Evolutionary conservation across 2,113 vertebrate species (phyloP), one percentile per base, ranked within the genome.

Genomic region (Barbus barbus): DNA sequence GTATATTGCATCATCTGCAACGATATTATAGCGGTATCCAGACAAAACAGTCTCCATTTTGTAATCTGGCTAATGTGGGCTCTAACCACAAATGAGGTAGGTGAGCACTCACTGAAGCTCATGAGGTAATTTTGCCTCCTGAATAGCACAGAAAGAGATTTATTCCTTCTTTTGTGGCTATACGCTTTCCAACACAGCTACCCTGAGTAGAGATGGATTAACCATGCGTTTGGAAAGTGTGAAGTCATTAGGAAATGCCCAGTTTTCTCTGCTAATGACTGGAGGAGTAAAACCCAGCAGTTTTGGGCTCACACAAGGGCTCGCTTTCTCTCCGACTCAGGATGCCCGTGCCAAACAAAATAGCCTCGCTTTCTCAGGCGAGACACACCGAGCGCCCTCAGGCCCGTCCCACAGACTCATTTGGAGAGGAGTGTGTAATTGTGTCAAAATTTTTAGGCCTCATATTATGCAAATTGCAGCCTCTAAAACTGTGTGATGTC

Each of bases 241-340:
- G 84, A 89, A 87, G 82, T 86, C 82, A 86, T 88, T 85, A 86
- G 65, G 58, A 88, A 88, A 88, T 41, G 88, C 72, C 56, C 65
- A 71, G 65, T 83, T 84, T 88, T 84, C 44, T 65, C 18, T 74
- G 53, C 65, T 89, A 79, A 89, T 81, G 78, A 78, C 69, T 56
- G 83, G 60, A 71, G 53, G 78, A 85, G 74, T 82, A 61, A 78
- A 82, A 56, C 33, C 69, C 60, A 65, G 82, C 12, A 75, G 83
- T 81, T 76, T 31, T 58, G 12, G 26, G 73, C 44, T 56, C 83
- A 41, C 86, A 84, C 84, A 85, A 78, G 65, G 77, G 38, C 79
- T 84, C 48, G 71, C 81, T 79, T 82, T 72, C 72, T 87, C 79
- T 86, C 82, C 20, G 44, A 81, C 84, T 71, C 74, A 20, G 31